Conservation (phyloP, 2,797 vertebrate species). For the Malurus leucopterus region DNA sequence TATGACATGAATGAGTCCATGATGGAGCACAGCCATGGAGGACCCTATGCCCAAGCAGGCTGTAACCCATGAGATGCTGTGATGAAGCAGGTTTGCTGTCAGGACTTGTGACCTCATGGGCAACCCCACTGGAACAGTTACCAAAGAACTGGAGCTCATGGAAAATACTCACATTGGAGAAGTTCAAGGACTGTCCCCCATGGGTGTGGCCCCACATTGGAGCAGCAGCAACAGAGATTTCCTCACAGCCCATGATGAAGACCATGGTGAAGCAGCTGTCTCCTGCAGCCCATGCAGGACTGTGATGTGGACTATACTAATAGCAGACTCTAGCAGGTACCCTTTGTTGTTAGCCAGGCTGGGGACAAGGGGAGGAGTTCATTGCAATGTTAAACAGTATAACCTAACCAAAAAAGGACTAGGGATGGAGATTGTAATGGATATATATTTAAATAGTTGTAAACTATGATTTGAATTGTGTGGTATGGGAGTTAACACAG, state of each 20-base stretch:
- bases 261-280: neutral
- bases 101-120: neutral
- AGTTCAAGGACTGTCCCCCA: neutral
- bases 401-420: neutral
- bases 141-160: neutral
- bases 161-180: neutral
- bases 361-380: neutral
- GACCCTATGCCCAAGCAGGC: neutral
- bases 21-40: neutral
- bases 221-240: neutral
- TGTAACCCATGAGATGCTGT: neutral
- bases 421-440: neutral
- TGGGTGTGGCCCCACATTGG: rapidly evolving
- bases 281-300: neutral
- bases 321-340: neutral
- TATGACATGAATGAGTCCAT: neutral
- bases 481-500: neutral
- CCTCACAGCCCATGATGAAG: neutral
- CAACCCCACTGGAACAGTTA: neutral
- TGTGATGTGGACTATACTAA: neutral
- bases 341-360: neutral
- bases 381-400: neutral
- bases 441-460: neutral
- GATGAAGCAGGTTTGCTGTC: neutral
- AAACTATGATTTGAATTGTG: neutral